These are phyloP conservation scores for Danio aesculapii DNA, from an alignment of 2,797 vertebrate genomes.

Conservation along the genomic window DNA sequence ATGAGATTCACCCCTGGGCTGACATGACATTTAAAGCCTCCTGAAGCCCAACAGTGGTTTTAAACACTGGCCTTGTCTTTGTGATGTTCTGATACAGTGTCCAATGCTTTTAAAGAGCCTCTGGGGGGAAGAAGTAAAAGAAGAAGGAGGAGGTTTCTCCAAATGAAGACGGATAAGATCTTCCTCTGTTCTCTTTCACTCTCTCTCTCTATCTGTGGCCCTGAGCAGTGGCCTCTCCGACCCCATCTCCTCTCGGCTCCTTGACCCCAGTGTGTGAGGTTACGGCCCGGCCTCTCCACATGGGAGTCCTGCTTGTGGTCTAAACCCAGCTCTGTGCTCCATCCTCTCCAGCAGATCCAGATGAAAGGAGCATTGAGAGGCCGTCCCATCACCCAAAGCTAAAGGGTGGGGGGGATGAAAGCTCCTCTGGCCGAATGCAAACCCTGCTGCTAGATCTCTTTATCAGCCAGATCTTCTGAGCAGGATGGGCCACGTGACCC, in stretches of 20 bases:
- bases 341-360: slow-evolving; percentile 52
- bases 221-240: slow-evolving; percentile 55
- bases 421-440: slow-evolving; percentile 65
- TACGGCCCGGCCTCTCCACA: slow-evolving; percentile 40
- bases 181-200: slow-evolving; percentile 51
- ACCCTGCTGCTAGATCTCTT: slow-evolving; percentile 58
- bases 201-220: slow-evolving; percentile 57
- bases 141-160: slow-evolving; percentile 9
- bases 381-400: slow-evolving; percentile 33
- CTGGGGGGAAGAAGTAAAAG: neutral
- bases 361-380: slow-evolving; percentile 64
- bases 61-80: slow-evolving; percentile 41
- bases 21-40: slow-evolving; percentile 12
- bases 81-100: slow-evolving; percentile 48
- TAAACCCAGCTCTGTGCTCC: slow-evolving; percentile 46
- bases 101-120: slow-evolving; percentile 43
- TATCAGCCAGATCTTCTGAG: slow-evolving; percentile 52
- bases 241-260: slow-evolving; percentile 55
- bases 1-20: neutral
- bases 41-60: slow-evolving; percentile 21
- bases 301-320: slow-evolving; percentile 43
- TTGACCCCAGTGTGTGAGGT: slow-evolving; percentile 63
- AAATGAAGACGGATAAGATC: slow-evolving; percentile 62
- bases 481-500: slow-evolving; percentile 57
- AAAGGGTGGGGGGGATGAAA: slow-evolving; percentile 62